Base-by-base conservation (phyloP, 1,140 invertebrate genomes). In the Drosophila sproati region DNA sequence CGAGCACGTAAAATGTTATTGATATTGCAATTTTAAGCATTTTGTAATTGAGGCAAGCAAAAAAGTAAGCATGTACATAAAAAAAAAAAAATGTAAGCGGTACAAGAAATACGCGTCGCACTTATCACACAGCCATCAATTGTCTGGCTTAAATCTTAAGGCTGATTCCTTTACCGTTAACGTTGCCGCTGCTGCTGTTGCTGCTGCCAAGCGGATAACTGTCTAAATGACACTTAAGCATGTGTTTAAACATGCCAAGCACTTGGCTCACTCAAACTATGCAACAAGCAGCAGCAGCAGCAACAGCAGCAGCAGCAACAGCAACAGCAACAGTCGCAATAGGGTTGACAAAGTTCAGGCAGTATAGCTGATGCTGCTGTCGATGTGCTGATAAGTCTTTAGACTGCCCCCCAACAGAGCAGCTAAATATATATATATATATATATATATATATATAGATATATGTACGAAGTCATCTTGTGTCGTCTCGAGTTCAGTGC, bases 191-290 rank as follows among this genome's bases (percentile, higher is more conserved):
- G 51, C 51, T 74, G 31, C 45, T 61, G 48, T 48, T 28, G 28
- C 31, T 45, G 39, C 59, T 66, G 52, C 29, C 51, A 70, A 61
- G 68, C 82, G 71, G 80, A 88, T 88, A 89, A 88, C 85, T 88
- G 85, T 80, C 85, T 89, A 89, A 88, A 88, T 89, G 85, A 80
- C 78, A 80, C 85, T 89, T 78, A 76, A 88, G 85, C 86, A 88
- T 89, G 85, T 88, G 85, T 88, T 88, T 89, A 88, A 88, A 89
- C 85, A 88, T 88, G 85, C 85, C 78, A 78, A 89, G 85, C 85
- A 80, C 85, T 89, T 89, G 85, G 60, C 83, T 62, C 83, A 78
- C 85, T 73, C 83, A 51, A 85, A 88, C 83, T 78, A 81, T 85
- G 85, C 71, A 80, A 78, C 80, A 80, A 83, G 77, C 73, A 29